Evolutionary conservation across 2,797 vertebrate species (phyloP).

Genomic region (Heliangelus exortis): DNA sequence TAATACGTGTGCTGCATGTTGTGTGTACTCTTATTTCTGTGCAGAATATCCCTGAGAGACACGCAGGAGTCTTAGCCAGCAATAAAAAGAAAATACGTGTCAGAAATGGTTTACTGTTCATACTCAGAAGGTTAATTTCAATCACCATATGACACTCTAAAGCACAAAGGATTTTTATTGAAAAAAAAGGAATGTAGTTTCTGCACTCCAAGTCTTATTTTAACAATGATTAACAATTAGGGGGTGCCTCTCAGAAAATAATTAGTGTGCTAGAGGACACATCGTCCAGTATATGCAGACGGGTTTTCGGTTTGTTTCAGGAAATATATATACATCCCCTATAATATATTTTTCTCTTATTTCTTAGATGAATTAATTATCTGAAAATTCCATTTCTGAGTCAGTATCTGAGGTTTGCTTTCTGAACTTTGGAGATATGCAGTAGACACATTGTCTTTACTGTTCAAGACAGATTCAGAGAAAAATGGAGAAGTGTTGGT

Average conservation of each 20-base stretch:
- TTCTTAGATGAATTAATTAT: neutral
- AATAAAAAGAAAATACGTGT: neutral
- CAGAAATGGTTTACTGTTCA: neutral
- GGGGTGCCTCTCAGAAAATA: neutral
- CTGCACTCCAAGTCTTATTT: neutral
- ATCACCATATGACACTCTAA: neutral
- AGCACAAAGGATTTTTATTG: neutral
- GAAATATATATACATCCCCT: neutral
- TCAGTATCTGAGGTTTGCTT: neutral
- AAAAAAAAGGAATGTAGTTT: neutral
- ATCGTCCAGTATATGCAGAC: neutral
- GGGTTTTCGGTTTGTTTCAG: neutral
- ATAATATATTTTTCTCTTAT: neutral
- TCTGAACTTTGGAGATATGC: neutral
- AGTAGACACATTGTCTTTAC: neutral
- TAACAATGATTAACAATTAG: neutral
- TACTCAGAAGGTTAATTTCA: neutral
- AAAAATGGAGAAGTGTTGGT: neutral
- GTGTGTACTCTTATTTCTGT: neutral
- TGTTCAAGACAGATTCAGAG: neutral
- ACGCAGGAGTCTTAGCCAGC: neutral
- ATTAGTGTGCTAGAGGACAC: fast-evolving
- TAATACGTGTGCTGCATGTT: neutral
- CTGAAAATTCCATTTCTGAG: neutral
- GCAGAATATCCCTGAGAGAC: neutral